Conservation (phyloP, 2,888 invertebrate species). For the Dorcus hopei region DNA sequence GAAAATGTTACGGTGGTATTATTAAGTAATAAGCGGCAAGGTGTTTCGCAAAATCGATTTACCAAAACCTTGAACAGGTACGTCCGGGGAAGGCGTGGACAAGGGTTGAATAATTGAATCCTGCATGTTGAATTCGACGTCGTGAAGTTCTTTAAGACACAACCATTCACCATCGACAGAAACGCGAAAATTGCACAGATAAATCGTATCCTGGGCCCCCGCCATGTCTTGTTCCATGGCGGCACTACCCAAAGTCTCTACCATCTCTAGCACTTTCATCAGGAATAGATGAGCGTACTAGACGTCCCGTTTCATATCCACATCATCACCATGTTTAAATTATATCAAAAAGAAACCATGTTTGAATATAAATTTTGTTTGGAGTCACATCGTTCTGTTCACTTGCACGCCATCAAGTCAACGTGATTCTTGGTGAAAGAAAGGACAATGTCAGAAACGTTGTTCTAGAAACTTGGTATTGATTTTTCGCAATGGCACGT, state of each 20-base stretch:
- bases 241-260: slow-evolving; percentile 40
- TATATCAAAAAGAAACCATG: too few relatives aligned
- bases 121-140: slow-evolving; percentile 76
- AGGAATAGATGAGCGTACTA: slow-evolving; percentile 4
- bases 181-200: slow-evolving; percentile 94
- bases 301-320: too few relatives aligned
- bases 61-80: slow-evolving; percentile 57
- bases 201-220: slow-evolving; percentile 93
- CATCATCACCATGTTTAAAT: too few relatives aligned
- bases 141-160: slow-evolving; percentile 89
- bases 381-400: too few relatives aligned
- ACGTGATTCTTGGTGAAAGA: neutral
- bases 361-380: too few relatives aligned
- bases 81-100: slow-evolving; percentile 63
- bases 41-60: slow-evolving; percentile 14
- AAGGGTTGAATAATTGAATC: slow-evolving; percentile 64
- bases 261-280: slow-evolving; percentile 48
- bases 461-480: slow-evolving; percentile 14
- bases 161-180: slow-evolving; percentile 98
- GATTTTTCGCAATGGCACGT: slow-evolving; percentile 6
- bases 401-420: too few relatives aligned
- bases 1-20: too few relatives aligned
- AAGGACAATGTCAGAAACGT: slow-evolving; percentile 7
- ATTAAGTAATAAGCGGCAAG: too few relatives aligned
- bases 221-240: slow-evolving; percentile 66